Evolutionary conservation across 2,888 invertebrate species (phyloP).

Genomic region (Diarsia rubi): DNA sequence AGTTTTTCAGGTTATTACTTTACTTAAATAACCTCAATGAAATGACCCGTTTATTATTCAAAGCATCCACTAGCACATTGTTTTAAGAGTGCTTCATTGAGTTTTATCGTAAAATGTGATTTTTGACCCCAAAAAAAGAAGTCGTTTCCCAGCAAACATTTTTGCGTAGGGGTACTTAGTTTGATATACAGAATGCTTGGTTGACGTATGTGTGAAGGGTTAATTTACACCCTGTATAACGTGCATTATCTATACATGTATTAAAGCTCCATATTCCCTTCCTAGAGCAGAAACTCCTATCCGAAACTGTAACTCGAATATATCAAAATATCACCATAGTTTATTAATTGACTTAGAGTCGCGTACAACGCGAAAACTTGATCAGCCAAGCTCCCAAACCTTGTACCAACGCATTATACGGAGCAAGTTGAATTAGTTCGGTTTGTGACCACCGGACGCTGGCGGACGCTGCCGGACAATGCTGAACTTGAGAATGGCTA

Average conservation of each 20-base stretch:
- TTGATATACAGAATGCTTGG: no score
- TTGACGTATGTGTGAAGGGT: no score
- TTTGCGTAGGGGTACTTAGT: no score
- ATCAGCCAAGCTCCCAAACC: conserved; percentile 42
- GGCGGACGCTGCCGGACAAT: background rate
- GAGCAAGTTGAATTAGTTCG: conserved; percentile 53
- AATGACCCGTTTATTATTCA: no score
- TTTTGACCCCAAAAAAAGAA: no score
- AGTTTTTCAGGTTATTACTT: no score
- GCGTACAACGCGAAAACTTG: conserved; percentile 49
- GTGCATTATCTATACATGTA: background rate
- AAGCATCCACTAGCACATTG: no score
- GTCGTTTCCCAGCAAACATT: no score
- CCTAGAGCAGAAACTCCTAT: background rate
- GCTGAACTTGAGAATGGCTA: conserved; percentile 26
- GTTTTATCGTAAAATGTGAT: no score
- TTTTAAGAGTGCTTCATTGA: no score
- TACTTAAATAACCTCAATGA: no score
- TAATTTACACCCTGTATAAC: no score
- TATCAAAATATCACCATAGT: conserved; percentile 49
- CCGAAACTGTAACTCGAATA: conserved; percentile 39
- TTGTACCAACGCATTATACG: conserved; percentile 43
- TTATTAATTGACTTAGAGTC: conserved; percentile 52
- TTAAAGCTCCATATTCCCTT: background rate
- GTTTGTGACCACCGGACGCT: conserved; percentile 40